Percentiles rank a stretch among this genome's conserved stretches.
Conservation (phyloP, 92 coral and sea anemone species). For the Umimayanthus chanpuru region DNA sequence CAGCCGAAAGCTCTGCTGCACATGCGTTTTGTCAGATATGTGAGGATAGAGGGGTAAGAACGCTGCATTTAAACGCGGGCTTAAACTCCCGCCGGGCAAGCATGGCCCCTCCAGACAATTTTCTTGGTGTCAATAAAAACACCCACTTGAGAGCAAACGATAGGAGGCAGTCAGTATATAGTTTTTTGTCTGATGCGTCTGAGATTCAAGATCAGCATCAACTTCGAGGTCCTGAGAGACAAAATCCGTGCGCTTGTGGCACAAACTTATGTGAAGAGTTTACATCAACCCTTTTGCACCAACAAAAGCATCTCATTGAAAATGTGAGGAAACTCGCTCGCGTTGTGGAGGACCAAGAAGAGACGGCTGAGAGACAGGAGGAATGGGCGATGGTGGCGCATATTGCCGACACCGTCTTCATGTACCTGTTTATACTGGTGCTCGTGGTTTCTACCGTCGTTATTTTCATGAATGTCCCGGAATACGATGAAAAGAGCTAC, state of each 20-base stretch:
- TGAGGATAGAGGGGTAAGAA: slow-evolving; percentile 3
- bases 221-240: neutral
- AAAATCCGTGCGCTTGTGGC: neutral
- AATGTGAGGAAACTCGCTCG: slow-evolving; percentile 76
- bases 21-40: slow-evolving; percentile 11
- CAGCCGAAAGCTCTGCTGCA: slow-evolving; percentile 9
- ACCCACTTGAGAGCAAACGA: neutral
- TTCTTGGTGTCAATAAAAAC: neutral
- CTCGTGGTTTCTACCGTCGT: slow-evolving; percentile 66
- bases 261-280: slow-evolving; percentile 13
- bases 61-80: slow-evolving; percentile 34
- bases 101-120: neutral
- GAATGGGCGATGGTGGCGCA: slow-evolving; percentile 94
- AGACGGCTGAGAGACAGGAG: slow-evolving; percentile 72
- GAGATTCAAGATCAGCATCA: neutral
- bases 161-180: slow-evolving; percentile 19
- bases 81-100: slow-evolving; percentile 15
- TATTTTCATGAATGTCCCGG: slow-evolving; percentile 61
- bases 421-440: slow-evolving; percentile 68
- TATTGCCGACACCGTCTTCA: slow-evolving; percentile 82
- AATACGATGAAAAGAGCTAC: slow-evolving; percentile 26
- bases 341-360: slow-evolving; percentile 81
- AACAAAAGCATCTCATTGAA: slow-evolving; percentile 83
- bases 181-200: slow-evolving; percentile 17
- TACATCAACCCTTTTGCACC: slow-evolving; percentile 41